Base-by-base conservation (phyloP, 2,113 vertebrate genomes). In the Malurus elegans region DNA sequence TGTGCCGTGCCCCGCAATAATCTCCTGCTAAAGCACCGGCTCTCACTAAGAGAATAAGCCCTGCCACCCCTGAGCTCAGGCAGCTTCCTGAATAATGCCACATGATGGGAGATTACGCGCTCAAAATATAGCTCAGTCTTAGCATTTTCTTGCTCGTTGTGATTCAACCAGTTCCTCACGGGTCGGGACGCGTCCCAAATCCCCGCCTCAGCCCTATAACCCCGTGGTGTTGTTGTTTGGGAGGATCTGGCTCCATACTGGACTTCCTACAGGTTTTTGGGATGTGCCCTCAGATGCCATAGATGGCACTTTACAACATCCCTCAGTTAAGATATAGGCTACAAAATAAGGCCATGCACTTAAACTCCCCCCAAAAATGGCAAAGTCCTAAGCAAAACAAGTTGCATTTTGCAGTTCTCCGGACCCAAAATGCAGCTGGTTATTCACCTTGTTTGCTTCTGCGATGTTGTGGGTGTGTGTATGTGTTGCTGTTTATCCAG, bases 11-110 rank as follows among this genome's bases (percentile, higher is more conserved):
- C 57, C 58, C 26, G 45, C 96, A 83, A 92, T 89, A 97, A 97
- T 96, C 95, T 76, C 86, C 79, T 80, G 62, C 53, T 92, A 94
- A 92, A 6, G 67, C 64, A 95, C 65, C n/a, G 65, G 91, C 88
- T 90, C 95, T 64, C 44, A 38, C 82, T 96, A 89, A 96, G 95
- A 95, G 94, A 92, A 88, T 97, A 65, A 81, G 73, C 95, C 88
- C 89, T 92, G 89, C 90, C 84, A 96, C 84, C 91, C 95, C n/a
- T 75, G 87, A 74, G 81, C 85, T 95, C 92, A 97, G 83, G 90
- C 91, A 96, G 95, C 88, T 94, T 96, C 72, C 75, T 79, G 48
- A 82, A 62, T 94, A 93, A 96, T 88, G 18, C 71, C 93, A 87
- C 89, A 58, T 96, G 96, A 93, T 57, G 73, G 92, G 74, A 92